phyloP scores from a whole-genome alignment of 2,113 vertebrate species.

The cat (Felis catus) region DNA sequence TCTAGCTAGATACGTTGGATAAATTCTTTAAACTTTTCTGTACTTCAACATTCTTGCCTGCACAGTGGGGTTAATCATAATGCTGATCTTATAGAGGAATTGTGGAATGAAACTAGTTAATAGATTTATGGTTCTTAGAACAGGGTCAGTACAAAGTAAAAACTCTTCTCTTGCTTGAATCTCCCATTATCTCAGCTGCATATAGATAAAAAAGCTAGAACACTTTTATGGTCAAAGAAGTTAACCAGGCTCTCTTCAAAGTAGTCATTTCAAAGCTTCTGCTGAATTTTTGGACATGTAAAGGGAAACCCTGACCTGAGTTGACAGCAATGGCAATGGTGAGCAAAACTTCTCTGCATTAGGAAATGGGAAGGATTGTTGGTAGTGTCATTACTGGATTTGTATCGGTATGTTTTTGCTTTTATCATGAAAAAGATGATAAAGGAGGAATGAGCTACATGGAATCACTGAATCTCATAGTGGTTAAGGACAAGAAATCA shows the following conservation, averaged over 20 bases:
- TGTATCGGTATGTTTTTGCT: background rate
- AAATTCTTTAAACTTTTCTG: background rate
- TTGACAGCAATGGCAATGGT: background rate
- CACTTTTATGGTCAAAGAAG: background rate
- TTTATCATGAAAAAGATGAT: background rate
- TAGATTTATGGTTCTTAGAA: background rate
- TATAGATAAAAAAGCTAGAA: background rate
- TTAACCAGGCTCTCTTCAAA: constrained; percentile 40
- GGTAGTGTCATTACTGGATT: background rate
- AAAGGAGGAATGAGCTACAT: background rate
- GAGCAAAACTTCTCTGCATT: background rate
- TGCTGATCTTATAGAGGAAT: background rate
- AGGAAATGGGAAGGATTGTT: background rate
- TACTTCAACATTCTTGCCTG: background rate
- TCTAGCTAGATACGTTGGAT: background rate
- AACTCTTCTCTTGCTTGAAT: constrained; percentile 8
- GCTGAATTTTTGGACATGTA: background rate
- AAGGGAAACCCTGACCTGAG: background rate
- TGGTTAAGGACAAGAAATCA: background rate
- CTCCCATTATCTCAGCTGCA: background rate
- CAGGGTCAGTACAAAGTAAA: background rate
- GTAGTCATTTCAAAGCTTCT: constrained; percentile 49
- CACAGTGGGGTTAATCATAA: background rate
- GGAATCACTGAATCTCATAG: background rate
- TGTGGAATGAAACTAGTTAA: background rate